Evolutionary conservation across 2,888 invertebrate species (phyloP).

Genomic region (Hydrotaea diabolus): DNA sequence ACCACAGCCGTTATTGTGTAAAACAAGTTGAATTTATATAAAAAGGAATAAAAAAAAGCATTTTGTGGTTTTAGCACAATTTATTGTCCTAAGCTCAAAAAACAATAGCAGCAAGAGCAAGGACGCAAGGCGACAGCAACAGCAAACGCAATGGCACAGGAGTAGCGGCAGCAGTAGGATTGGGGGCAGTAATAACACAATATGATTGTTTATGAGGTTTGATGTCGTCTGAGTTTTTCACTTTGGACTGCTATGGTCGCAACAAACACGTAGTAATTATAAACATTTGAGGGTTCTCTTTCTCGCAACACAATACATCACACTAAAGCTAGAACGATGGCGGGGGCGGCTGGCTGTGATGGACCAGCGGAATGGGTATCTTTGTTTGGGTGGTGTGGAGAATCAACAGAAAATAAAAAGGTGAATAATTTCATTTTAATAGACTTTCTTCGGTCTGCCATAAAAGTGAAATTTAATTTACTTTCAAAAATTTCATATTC

Average conservation of each 20-base stretch:
- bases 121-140: too few species aligned
- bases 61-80: constrained; percentile 51
- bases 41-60: constrained; percentile 31
- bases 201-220: constrained; percentile 58
- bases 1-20: constrained; percentile 24
- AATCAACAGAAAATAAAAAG: constrained; percentile 38
- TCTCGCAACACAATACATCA: constrained; percentile 36
- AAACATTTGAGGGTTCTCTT: constrained; percentile 47
- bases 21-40: constrained; percentile 50
- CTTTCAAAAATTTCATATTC: constrained; percentile 33
- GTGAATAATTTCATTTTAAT: constrained; percentile 78
- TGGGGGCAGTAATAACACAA: constrained; percentile 11
- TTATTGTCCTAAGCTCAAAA: constrained; percentile 44
- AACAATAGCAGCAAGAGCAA: not conserved
- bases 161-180: not conserved
- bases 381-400: not conserved
- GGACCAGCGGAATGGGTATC: not conserved
- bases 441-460: constrained; percentile 66
- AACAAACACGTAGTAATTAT: constrained; percentile 54
- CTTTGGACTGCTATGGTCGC: constrained; percentile 7
- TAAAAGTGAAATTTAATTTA: constrained; percentile 61
- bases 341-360: not conserved
- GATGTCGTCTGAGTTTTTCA: constrained; percentile 52
- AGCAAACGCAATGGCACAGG: not conserved
- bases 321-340: constrained; percentile 26